Base-by-base conservation (phyloP, 2,888 invertebrate species). In the Thymelicus lineola region DNA sequence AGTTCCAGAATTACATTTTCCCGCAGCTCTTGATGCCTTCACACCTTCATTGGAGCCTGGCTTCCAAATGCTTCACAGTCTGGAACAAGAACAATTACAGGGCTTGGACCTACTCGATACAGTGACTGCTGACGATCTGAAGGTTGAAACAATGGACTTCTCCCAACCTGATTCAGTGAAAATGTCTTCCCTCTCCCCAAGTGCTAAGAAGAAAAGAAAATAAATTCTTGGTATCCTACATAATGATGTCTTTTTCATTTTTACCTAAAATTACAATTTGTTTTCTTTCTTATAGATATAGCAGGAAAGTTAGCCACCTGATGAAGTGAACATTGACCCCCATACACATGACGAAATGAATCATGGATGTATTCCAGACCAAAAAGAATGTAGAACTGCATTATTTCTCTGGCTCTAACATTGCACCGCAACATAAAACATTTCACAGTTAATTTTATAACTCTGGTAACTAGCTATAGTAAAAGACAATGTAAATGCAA, bases 11-110 rank as follows among this genome's bases (percentile, higher is more conserved):
- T 79, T 94, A 64, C 94, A 94, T 78, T 94, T 94, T 69, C 94
- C 94, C 0, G 93, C 94, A 17, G 94, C 90, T 1, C 77, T 94
- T 46, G 94, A 93, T 77, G 86, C 93, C 0, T 94, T 94, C 68
- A 94, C 94, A 63, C 95, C 95, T 0, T 95, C 95, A 10, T 84
- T 95, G 45, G 95, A 95, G 77, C 95, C 95, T 45, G 95, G 95
- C 0, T 95, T 95, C 79, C 95, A 95, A 84, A 95, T 95, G 95
- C 86, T 95, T 71, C 95, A 95, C 66, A 95, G 94, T 73, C 85
- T 95, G 66, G 95, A 95, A 78, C 95, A 95, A 77, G 95, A 95
- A 66, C 94, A 94, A 73, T 73, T 92, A 0, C 91, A 93, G 75
- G 90, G 91, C 0, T 76, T 94, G 38, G 93, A 93, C 50, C 83